Conservation (phyloP, 2,113 vertebrate genomes). For the human region DNA sequence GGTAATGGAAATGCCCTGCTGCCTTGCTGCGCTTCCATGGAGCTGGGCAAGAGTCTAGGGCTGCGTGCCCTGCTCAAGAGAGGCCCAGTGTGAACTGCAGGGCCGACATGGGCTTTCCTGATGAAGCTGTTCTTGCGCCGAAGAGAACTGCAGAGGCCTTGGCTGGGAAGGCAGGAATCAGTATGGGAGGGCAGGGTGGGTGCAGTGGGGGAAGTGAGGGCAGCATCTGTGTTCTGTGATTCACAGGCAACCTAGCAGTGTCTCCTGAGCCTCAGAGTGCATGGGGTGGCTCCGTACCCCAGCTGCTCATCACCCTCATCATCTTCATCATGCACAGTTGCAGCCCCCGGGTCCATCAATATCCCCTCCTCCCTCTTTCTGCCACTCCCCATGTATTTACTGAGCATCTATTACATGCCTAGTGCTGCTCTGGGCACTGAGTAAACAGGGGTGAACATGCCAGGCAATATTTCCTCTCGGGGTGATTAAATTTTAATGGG, state of each 20-base stretch:
- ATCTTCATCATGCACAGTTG: accelerated
- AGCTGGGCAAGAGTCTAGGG: neutral
- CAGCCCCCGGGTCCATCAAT: neutral
- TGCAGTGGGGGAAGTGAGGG: accelerated
- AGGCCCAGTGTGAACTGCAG: neutral
- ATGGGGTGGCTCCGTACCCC: accelerated
- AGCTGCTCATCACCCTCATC: no score
- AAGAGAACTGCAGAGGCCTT: neutral
- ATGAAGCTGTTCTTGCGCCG: neutral
- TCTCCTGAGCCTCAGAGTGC: neutral
- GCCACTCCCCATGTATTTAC: neutral
- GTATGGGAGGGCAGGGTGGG: neutral
- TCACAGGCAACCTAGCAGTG: neutral
- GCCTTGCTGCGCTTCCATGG: neutral
- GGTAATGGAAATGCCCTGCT: neutral
- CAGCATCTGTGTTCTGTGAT: neutral
- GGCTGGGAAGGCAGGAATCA: neutral
- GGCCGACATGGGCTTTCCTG: neutral
- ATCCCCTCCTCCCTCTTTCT: neutral
- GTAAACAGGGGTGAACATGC: neutral
- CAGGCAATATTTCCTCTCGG: neutral
- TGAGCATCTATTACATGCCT: neutral
- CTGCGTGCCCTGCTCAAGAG: neutral
- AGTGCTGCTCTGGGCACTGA: neutral
- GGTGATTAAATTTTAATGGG: neutral